Percentiles rank a stretch among this genome's conserved stretches.
Evolutionary conservation across 2,797 vertebrate species (phyloP).

Genomic region (Chaunax sp.): DNA sequence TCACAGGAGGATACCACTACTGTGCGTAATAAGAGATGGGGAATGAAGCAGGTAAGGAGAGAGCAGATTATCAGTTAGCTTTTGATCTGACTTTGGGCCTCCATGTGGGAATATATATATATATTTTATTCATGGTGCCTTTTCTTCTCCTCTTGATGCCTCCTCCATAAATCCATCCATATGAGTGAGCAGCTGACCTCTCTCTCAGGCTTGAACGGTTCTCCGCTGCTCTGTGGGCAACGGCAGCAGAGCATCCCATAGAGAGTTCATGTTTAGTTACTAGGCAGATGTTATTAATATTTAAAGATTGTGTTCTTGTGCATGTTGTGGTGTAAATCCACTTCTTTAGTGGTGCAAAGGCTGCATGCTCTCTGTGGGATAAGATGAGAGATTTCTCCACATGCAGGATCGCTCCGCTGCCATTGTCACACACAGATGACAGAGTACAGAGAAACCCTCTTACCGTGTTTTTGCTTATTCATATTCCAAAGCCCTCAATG

Average conservation of each 20-base stretch:
- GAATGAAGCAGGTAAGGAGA: slow-evolving; percentile 11
- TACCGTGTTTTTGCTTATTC: slow-evolving; percentile 70
- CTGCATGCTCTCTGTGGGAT: slow-evolving; percentile 45
- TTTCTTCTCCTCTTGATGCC: slow-evolving; percentile 11
- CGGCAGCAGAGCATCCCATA: slow-evolving; percentile 15
- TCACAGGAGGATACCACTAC: slow-evolving; percentile 37
- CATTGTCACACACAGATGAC: slow-evolving; percentile 58
- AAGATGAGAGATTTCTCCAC: slow-evolving; percentile 43
- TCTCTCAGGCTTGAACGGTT: slow-evolving; percentile 24
- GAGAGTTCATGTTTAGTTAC: slow-evolving; percentile 68
- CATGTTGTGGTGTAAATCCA: slow-evolving; percentile 68
- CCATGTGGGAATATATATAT: slow-evolving; percentile 31
- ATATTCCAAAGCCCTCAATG: slow-evolving; percentile 50
- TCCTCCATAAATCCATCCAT: slow-evolving; percentile 33
- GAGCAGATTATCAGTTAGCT: slow-evolving; percentile 42
- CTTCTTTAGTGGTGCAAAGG: slow-evolving; percentile 62
- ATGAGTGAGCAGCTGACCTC: slow-evolving; percentile 56
- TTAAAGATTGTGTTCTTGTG: slow-evolving; percentile 71
- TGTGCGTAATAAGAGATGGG: slow-evolving; percentile 13
- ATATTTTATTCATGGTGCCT: slow-evolving; percentile 26
- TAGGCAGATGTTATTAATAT: slow-evolving; percentile 83
- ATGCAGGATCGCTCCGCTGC: slow-evolving; percentile 45
- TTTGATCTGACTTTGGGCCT: slow-evolving; percentile 48
- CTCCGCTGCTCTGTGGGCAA: slow-evolving; percentile 28
- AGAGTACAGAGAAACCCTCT: slow-evolving; percentile 77